Conservation (phyloP, 30 jellyfish, hydroid and myxozoan species). For the Calvadosia cruxmelitensis region DNA sequence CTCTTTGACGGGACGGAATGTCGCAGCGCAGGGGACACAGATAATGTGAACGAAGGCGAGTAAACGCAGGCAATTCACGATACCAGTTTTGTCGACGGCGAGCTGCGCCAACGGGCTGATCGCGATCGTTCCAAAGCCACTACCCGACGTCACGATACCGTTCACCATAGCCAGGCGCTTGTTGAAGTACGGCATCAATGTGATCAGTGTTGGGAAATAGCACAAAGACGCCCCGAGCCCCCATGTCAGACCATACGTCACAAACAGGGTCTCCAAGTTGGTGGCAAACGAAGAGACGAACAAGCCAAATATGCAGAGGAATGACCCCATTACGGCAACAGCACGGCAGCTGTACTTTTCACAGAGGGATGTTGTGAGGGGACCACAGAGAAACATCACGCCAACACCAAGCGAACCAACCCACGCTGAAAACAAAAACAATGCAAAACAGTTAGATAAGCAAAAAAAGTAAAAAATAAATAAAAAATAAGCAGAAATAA, state of each 20-base stretch:
- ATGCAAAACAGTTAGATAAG: no score
- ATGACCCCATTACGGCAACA: conserved; percentile 73
- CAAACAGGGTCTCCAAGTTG: conserved; percentile 55
- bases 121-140: conserved; percentile 92
- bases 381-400: conserved; percentile 95
- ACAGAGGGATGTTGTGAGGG: conserved; percentile 79
- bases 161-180: conserved; percentile 90
- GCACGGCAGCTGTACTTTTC: conserved; percentile 73
- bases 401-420: conserved; percentile 93
- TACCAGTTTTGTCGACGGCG: conserved; percentile 41
- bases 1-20: conserved; percentile 63
- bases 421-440: conserved; percentile 58
- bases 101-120: conserved; percentile 78
- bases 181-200: conserved; percentile 81
- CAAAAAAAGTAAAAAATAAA: no score
- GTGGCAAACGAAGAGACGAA: conserved; percentile 80
- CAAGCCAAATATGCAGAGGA: conserved; percentile 78
- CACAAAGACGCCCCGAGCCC: conserved; percentile 98
- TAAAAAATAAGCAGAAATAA: no score
- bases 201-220: conserved; percentile 84
- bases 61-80: conserved; percentile 36
- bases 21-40: conserved; percentile 49
- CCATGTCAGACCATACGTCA: conserved; percentile 95
- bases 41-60: conserved; percentile 58
- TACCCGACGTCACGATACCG: conserved; percentile 93